Evolutionary conservation across 2,113 vertebrate genomes (phyloP), one percentile per base, ranked within the genome.

Genomic region (Apteryx owenii): DNA sequence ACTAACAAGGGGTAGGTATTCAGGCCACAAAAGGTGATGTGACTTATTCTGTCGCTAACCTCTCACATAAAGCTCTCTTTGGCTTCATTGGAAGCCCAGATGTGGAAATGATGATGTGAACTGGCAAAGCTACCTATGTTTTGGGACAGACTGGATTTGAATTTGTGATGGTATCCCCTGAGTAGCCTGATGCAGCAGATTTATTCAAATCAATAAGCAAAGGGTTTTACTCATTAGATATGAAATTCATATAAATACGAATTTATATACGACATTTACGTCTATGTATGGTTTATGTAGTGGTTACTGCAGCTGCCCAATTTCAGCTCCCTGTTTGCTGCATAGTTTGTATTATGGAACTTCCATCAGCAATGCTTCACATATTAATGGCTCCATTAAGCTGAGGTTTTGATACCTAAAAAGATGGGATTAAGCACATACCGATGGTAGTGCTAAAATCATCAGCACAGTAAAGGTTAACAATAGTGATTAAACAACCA

Each of bases 51-150:
- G 21, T 92, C 84, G 56, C 64, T 90, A 25, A 53, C 73, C 54
- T 36, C 31, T 38, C 64, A 64, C 23, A 7, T 62, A 69, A 77
- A 68, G 51, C 38, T 77, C 40, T 79, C 40, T 92, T 50, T 89
- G 78, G 83, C 75, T 89, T 91, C 42, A 9, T 4, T 82, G 70
- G 38, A 62, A 88, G 38, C 44, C 61, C 53, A 60, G 20, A 60
- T 89, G 73, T 58, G 79, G 66, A 92, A 94, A 72, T 56, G 72
- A 60, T 28, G 46, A n/a, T 93, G 92, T 70, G 81, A 95, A 79
- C 38, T 88, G 75, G 62, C 89, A 70, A 80, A 82, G 22, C 9
- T 61, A 23, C 14, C 4, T 65, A 14, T 62, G 36, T 38, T 75
- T 81, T 68, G 23, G 75, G 23, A 26, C 71, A 42, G 58, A 16